Percentiles rank a stretch among this genome's conserved stretches.
phyloP scores from a whole-genome alignment of 2,797 vertebrate genomes.

The Leptodactylus fallax region DNA sequence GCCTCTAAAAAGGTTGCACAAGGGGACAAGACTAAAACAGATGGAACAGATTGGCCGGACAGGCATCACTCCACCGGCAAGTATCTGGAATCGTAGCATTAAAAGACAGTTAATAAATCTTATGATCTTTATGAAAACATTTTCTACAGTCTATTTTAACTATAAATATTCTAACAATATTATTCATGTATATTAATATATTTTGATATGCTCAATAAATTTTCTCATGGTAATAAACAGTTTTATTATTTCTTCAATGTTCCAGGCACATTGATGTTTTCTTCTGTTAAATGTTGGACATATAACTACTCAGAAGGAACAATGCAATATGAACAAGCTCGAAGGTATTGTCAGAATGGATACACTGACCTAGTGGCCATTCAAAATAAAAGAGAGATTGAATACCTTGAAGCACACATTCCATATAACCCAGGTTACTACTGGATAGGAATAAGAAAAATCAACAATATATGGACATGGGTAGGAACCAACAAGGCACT shows the following conservation, averaged over 20 bases:
- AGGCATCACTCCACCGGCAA: too few relatives aligned
- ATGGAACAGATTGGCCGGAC: too few relatives aligned
- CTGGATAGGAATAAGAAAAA: constrained; percentile 85
- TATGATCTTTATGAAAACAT: too few relatives aligned
- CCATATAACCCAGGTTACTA: constrained; percentile 69
- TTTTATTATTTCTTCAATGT: neutral
- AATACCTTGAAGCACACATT: constrained; percentile 72
- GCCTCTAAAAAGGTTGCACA: too few relatives aligned
- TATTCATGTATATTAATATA: too few relatives aligned
- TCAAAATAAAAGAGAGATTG: constrained; percentile 80
- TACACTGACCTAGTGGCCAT: constrained; percentile 85
- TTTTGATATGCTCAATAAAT: too few relatives aligned
- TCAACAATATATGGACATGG: constrained; percentile 79
- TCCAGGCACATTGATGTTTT: constrained; percentile 19
- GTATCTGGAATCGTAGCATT: too few relatives aligned
- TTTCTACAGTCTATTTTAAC: too few relatives aligned
- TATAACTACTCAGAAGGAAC: constrained; percentile 71
- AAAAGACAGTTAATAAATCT: too few relatives aligned
- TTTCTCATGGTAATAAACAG: neutral
- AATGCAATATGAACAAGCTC: constrained; percentile 74
- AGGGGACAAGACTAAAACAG: too few relatives aligned
- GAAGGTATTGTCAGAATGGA: constrained; percentile 70
- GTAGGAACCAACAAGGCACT: constrained; percentile 80
- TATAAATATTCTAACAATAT: too few relatives aligned
- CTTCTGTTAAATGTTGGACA: constrained; percentile 72